A percentile compares a stretch with the other conserved stretches of the same genome.
phyloP scores from a whole-genome alignment of 1,140 invertebrate genomes.

The Drosophila sucinea region DNA sequence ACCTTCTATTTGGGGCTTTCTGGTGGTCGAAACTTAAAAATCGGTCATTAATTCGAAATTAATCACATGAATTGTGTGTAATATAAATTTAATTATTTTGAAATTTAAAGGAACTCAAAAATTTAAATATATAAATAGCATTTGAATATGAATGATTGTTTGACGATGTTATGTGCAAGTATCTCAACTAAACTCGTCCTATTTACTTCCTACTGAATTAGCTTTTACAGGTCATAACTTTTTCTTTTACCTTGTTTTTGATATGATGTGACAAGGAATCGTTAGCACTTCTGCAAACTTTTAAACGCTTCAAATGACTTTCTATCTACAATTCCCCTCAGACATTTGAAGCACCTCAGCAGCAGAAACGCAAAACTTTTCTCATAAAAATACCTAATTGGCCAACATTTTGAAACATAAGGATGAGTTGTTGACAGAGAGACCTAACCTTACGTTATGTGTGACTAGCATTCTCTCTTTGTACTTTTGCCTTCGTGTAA shows the following conservation, averaged over 20 bases:
- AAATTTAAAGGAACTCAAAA: too few species aligned
- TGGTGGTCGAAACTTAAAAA: too few species aligned
- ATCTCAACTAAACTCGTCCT: too few species aligned
- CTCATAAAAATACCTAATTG: conserved; percentile 3
- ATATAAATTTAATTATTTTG: too few species aligned
- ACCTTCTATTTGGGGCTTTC: too few species aligned
- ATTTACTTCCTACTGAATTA: too few species aligned
- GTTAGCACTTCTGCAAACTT: not conserved
- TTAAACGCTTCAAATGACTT: not conserved
- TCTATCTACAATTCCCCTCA: not conserved
- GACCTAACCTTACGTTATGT: not conserved
- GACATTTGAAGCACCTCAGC: not conserved
- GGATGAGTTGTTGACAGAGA: not conserved
- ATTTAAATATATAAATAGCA: too few species aligned
- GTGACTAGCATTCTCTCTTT: not conserved
- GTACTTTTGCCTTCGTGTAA: not conserved
- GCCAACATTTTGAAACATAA: not conserved
- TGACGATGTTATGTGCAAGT: too few species aligned
- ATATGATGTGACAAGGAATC: not conserved
- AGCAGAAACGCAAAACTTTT: not conserved
- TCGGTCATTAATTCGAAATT: too few species aligned
- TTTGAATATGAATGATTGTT: too few species aligned
- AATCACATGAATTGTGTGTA: too few species aligned
- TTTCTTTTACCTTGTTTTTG: not conserved
- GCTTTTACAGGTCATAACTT: too few species aligned